These are phyloP conservation scores for Brachionus sp. DNA, from an alignment of 1,140 invertebrate genomes.

Conservation along the genomic window DNA sequence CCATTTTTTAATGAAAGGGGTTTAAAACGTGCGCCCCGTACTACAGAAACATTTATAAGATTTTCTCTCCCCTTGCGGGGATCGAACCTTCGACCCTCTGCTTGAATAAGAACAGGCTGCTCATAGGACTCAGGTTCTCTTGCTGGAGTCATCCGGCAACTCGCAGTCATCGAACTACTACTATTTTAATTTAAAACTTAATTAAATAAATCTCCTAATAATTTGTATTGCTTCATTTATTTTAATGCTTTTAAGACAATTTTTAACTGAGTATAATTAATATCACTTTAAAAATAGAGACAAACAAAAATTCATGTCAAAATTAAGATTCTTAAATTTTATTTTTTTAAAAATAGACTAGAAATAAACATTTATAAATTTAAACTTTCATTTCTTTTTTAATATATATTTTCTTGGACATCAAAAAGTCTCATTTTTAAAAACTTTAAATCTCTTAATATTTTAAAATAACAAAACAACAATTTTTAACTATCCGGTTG, in stretches of 20 bases:
- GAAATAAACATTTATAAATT: conserved; percentile 18
- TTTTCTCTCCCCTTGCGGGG: too few relatives aligned
- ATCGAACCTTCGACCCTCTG: too few relatives aligned
- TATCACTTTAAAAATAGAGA: not conserved
- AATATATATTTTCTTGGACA: not conserved
- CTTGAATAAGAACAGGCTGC: too few relatives aligned
- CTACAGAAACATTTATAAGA: too few relatives aligned
- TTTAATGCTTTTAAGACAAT: not conserved
- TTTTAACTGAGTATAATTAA: not conserved
- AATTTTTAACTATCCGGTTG: conserved; percentile 13
- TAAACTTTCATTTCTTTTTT: not conserved
- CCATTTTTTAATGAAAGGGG: too few relatives aligned
- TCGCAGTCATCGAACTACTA: too few relatives aligned
- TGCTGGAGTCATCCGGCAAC: too few relatives aligned
- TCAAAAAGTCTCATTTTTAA: not conserved
- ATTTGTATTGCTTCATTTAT: too few relatives aligned
- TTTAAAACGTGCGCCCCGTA: too few relatives aligned
- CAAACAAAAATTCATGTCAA: not conserved
- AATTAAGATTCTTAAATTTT: not conserved
- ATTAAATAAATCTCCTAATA: too few relatives aligned
- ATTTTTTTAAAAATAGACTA: conserved; percentile 42
- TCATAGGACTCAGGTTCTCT: too few relatives aligned
- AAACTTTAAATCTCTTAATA: not conserved
- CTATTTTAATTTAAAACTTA: too few relatives aligned
- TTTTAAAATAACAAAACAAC: conserved; percentile 11